Evolutionary conservation across 2,797 vertebrate genomes (phyloP), one percentile per base, ranked within the genome.

Genomic region (Rhadinocentrus ornatus): DNA sequence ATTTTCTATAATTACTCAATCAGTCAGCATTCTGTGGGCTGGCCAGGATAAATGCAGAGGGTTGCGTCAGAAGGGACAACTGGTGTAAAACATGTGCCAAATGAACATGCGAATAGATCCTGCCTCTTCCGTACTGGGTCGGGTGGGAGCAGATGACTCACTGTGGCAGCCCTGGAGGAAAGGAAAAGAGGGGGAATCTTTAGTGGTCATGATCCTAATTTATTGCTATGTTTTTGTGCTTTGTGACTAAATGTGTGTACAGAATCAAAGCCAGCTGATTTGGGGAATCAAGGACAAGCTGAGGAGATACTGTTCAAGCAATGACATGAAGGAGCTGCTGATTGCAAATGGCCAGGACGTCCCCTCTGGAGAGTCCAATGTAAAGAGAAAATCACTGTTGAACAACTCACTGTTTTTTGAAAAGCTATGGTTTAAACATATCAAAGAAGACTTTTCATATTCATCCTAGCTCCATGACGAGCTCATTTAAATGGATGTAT

Each of bases 201-300:
- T 22, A 0, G 6, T 2, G 3, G 2, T 0, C 2, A 2, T 22
- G 1, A 35, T 53, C 44, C 60, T 31, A 11, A 46, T 44, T 6
- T 55, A 31, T 16, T 55, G 6, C 4, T 29, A 0, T 35, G 16
- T 66, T 29, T 32, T 31, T 41, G 13, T 35, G 48, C 32, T 41
- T 58, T 1, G 39, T 35, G 16, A 24, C 48, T 62, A 27, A 2
- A 4, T 54, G 15, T 27, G 8, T 52, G 60, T 71, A 11, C 85
- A 99, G 98, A 96, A 93, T 71, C 98, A 99, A 85, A 98, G 95
- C 1, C 95, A 98, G 83, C 87, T 98, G 84, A 94, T 99, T 64
- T 99, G 98, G 97, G 94, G 93, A 69, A 94, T 99, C 84, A 99
- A 98, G 81, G 98, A 99, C 62, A 97, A 98, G 73, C 91, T 99